A percentile compares a stretch with the other conserved stretches of the same genome.
Conservation (phyloP, 1,140 invertebrate species). For the Procambarus clarkii region DNA sequence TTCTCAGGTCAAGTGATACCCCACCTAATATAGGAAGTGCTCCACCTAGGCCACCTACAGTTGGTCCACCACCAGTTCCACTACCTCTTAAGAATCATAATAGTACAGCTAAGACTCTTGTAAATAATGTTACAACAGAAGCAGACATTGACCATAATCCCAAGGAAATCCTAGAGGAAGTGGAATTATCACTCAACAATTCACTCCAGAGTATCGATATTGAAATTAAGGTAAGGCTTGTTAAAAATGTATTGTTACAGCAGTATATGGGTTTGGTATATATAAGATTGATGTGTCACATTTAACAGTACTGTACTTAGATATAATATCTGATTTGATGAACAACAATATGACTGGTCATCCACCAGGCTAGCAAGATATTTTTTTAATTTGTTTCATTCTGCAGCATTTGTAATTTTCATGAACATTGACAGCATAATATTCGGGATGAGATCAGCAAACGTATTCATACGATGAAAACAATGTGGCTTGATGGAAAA, state of each 20-base stretch:
- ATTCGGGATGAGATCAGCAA: slow-evolving; percentile 32
- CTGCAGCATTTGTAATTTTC: too few relatives aligned
- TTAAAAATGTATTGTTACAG: not conserved
- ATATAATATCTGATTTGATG: too few relatives aligned
- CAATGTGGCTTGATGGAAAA: slow-evolving; percentile 42
- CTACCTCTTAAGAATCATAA: not conserved
- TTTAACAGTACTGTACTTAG: too few relatives aligned
- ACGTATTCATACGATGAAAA: slow-evolving; percentile 27
- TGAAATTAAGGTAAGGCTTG: not conserved
- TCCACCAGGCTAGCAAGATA: too few relatives aligned
- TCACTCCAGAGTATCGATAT: not conserved
- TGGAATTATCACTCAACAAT: not conserved
- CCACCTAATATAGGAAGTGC: not conserved
- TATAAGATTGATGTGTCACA: too few relatives aligned
- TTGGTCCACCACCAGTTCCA: not conserved
- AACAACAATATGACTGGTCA: too few relatives aligned
- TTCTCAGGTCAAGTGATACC: not conserved
- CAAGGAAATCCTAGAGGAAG: not conserved
- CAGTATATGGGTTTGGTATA: too few relatives aligned
- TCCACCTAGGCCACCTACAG: not conserved
- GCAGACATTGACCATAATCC: not conserved
- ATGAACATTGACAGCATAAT: slow-evolving; percentile 11
- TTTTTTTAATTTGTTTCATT: too few relatives aligned
- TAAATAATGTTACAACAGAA: not conserved
- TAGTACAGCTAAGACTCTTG: not conserved